Conservation (phyloP, 2,888 invertebrate species). For the Cryptops parisi region DNA sequence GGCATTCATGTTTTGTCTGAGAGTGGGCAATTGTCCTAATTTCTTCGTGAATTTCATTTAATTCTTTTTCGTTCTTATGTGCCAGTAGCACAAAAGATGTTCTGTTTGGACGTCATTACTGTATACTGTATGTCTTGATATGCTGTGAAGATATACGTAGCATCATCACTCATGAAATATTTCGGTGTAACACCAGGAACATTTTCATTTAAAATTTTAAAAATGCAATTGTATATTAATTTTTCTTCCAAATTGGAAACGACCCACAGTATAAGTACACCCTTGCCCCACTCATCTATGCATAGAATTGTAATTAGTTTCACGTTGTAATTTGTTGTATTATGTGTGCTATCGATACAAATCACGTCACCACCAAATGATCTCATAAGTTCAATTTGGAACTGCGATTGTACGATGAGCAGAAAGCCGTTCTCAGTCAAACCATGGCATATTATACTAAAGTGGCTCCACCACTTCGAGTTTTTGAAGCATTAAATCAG, state of each 20-base stretch:
- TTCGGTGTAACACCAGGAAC: not conserved
- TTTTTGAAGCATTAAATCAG: too few relatives aligned
- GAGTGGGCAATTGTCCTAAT: not conserved
- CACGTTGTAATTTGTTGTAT: not conserved
- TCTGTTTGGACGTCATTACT: not conserved
- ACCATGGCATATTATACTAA: too few relatives aligned
- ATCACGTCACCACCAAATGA: not conserved
- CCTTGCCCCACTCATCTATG: not conserved
- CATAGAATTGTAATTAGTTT: not conserved
- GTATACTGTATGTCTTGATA: too few relatives aligned
- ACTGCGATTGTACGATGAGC: not conserved
- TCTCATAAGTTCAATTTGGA: not conserved
- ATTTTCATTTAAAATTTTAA: not conserved
- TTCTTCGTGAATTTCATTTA: not conserved
- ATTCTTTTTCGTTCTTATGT: not conserved
- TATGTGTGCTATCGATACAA: not conserved
- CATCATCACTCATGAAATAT: not conserved
- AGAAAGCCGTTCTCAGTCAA: not conserved
- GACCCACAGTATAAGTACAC: not conserved
- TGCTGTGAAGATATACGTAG: not conserved
- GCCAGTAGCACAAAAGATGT: not conserved
- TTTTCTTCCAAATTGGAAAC: not conserved
- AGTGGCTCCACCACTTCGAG: too few relatives aligned
- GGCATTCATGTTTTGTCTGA: not conserved
- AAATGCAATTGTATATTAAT: not conserved